These are phyloP conservation scores for Julus scanicus DNA, from an alignment of 2,888 invertebrate genomes.

Conservation along the genomic window DNA sequence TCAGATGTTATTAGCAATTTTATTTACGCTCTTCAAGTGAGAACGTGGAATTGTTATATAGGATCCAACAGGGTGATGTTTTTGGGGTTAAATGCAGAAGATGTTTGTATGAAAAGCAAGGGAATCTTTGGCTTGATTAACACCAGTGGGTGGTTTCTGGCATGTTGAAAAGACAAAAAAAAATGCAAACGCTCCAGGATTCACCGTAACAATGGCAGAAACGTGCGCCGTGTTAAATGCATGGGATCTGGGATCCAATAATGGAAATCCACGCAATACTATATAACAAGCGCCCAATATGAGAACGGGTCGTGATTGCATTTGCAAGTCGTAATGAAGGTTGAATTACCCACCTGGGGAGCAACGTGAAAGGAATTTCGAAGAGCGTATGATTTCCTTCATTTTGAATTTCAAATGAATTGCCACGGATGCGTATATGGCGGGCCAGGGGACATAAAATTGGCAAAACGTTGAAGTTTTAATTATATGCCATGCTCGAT, in stretches of 20 bases:
- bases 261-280: background rate
- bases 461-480: constrained; percentile 19
- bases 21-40: constrained; percentile 24
- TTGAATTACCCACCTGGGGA: constrained; percentile 29
- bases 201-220: background rate
- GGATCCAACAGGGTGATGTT: background rate
- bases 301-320: constrained; percentile 29
- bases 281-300: background rate
- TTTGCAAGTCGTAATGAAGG: constrained; percentile 25
- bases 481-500: background rate
- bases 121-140: background rate
- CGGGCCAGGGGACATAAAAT: constrained; percentile 25
- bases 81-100: background rate
- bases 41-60: background rate
- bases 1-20: background rate
- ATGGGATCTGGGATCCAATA: background rate
- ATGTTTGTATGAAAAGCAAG: background rate
- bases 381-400: background rate
- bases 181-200: constrained; percentile 5
- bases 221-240: constrained; percentile 36
- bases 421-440: background rate
- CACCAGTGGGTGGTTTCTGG: constrained; percentile 30
- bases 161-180: constrained; percentile 11
- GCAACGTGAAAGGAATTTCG: background rate
- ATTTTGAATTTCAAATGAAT: background rate